phyloP scores from a whole-genome alignment of 2,888 invertebrate species.

The Pristionchus exspectatus region DNA sequence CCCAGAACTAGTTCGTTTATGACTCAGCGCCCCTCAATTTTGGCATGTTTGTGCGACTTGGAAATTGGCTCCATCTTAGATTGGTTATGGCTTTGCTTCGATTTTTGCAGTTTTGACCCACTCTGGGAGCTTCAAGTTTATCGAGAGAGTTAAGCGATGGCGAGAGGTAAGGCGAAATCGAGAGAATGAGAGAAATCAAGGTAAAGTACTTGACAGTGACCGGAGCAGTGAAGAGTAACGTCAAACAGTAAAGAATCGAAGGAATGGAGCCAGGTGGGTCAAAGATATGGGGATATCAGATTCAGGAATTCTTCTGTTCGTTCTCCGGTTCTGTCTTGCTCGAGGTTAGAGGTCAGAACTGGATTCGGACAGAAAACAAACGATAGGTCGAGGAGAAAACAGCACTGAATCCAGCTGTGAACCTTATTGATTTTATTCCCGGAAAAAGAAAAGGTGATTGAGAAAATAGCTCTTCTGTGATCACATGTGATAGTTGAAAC shows the following conservation, averaged over 20 bases:
- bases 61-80: not conserved
- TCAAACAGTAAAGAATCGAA: not conserved
- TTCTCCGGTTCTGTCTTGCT: not conserved
- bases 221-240: not conserved
- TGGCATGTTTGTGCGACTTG: not conserved
- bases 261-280: not conserved
- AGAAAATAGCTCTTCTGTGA: too few relatives aligned
- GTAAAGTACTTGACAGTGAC: not conserved
- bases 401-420: not conserved
- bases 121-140: not conserved
- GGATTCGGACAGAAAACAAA: not conserved
- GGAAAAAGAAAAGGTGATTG: too few relatives aligned
- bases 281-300: not conserved
- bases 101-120: not conserved
- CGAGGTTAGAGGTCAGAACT: conserved; percentile 1
- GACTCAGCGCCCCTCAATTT: not conserved
- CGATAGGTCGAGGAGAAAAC: not conserved
- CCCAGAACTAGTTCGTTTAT: conserved; percentile 5
- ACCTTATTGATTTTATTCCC: too few relatives aligned
- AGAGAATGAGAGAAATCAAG: not conserved
- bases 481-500: not conserved
- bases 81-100: not conserved
- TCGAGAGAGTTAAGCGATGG: not conserved
- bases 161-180: conserved; percentile 1
- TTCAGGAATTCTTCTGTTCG: not conserved